These are phyloP conservation scores for Sus cebifrons DNA, from an alignment of 2,797 vertebrate species.

Conservation along the genomic window DNA sequence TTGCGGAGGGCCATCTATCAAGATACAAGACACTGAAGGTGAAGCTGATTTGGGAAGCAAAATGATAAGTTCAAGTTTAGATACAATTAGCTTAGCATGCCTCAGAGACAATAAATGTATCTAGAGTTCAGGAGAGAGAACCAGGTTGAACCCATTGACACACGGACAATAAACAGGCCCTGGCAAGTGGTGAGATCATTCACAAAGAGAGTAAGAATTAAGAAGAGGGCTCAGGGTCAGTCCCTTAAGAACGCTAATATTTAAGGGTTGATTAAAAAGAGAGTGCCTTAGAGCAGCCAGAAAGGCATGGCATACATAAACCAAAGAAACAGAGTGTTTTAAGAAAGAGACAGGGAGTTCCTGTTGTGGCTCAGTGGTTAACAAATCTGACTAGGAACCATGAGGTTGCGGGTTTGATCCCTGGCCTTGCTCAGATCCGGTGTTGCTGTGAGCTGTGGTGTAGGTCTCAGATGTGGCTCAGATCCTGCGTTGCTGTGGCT, in stretches of 20 bases:
- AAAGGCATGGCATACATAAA: not conserved
- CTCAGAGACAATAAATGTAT: not conserved
- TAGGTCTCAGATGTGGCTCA: too few relatives aligned
- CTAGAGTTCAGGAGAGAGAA: not conserved
- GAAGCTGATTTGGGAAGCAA: conserved; percentile 2
- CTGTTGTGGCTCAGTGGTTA: too few relatives aligned
- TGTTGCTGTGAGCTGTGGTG: too few relatives aligned
- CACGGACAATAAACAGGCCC: not conserved
- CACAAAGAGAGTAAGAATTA: not conserved
- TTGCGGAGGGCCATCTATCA: not conserved
- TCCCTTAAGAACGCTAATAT: not conserved
- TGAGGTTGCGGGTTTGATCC: too few relatives aligned
- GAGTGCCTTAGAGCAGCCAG: not conserved
- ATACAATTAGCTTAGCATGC: not conserved
- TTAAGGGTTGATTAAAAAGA: conserved; percentile 32
- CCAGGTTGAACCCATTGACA: not conserved
- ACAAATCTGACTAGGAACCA: too few relatives aligned
- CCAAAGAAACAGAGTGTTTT: not conserved
- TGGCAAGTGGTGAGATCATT: not conserved
- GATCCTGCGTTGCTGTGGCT: too few relatives aligned
- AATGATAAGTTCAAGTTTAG: not conserved
- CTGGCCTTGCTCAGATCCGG: too few relatives aligned
- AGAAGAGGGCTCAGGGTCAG: not conserved
- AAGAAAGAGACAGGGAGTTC: not conserved
- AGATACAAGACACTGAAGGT: not conserved